Evolutionary conservation across 1,140 invertebrate species (phyloP), one percentile per base, ranked within the genome.

Genomic region (Drosophila obscura): DNA sequence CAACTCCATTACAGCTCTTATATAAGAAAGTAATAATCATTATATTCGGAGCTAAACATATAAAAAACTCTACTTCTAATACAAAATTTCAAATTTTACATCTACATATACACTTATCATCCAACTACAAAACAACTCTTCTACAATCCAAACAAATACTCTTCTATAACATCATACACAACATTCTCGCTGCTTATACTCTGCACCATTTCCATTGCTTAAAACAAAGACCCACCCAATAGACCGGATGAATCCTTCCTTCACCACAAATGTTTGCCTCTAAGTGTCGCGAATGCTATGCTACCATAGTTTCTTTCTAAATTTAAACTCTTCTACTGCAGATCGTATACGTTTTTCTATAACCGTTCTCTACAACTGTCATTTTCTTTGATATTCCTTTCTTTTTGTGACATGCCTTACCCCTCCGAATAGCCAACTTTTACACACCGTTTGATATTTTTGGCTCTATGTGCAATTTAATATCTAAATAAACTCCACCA

Each of bases 381-480:
- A 35, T 60, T 77, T 62, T 74, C 46, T 64, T 64, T 64, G 52
- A 49, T 51, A 67, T 28, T 65, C 11, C 35, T 39, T 74, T 71
- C 66, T 61, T 78, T 69, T 88, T 65, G 62, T 62, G 71, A 52
- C 65, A 79, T 87, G 84, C 79, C 67, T 77, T 13, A 65, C 61
- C 62, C 55, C 71, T 79, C 41, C 65, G 49, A 69, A 79, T 79
- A 82, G 79, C 71, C 73, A 81, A 83, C 63, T 83, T 69, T 88
- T 83, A 76, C 79, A 88, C 83, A 63, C 75, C 51, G 43, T 71
- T 53, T 71, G 69, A 69, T 71, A 69, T 88, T 88, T 88, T 88
- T 88, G 84, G 80, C 83, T 88, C 83, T 79, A 89, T 88, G 84
- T 89, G 83, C 83, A 88, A 88, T 83, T 76, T 72, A 80, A 74